phyloP scores from a whole-genome alignment of 2,113 vertebrate species.

The Callipepla californica region DNA sequence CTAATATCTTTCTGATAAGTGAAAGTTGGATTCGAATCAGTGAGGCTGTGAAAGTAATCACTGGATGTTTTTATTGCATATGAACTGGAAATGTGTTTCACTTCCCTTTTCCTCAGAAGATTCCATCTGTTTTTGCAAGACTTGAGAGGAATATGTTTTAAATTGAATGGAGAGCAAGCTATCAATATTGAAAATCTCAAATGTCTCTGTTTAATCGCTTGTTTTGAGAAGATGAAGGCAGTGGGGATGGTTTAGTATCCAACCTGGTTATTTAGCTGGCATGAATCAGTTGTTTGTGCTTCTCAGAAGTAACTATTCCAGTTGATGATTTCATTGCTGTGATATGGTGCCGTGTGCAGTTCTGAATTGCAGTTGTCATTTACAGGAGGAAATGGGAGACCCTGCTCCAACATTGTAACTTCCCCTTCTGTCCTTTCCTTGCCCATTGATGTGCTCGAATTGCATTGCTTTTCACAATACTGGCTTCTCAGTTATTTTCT shows the following conservation, averaged over 20 bases:
- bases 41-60: neutral
- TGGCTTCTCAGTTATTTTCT: neutral
- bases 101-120: constrained; percentile 7
- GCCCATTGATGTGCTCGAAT: neutral
- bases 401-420: neutral
- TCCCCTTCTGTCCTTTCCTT: neutral
- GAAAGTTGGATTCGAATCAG: neutral
- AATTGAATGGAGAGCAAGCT: neutral
- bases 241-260: neutral
- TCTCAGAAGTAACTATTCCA: neutral
- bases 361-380: neutral
- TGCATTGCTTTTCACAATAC: neutral
- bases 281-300: neutral
- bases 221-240: neutral
- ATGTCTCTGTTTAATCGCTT: neutral
- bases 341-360: accelerated
- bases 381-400: neutral
- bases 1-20: neutral
- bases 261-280: neutral
- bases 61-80: neutral
- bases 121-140: neutral
- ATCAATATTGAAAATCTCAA: neutral
- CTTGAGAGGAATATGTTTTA: neutral
- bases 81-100: neutral
- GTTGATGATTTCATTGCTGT: neutral